These are phyloP conservation scores for Silurus meridionalis DNA, from an alignment of 2,113 vertebrate species.

Conservation along the genomic window DNA sequence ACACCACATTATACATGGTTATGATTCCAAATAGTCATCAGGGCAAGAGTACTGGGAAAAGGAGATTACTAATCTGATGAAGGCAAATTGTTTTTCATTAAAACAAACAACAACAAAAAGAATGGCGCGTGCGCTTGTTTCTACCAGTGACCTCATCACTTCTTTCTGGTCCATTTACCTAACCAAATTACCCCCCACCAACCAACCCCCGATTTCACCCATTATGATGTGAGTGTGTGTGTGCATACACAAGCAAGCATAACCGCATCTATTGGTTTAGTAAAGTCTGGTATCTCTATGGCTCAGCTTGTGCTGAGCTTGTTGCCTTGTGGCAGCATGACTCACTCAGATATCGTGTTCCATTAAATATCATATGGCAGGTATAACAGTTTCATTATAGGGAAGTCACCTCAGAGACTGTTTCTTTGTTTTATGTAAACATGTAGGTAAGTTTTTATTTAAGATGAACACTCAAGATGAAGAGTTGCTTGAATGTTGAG, in stretches of 20 bases:
- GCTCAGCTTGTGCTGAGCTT: conserved; percentile 16
- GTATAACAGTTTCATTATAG: conserved; percentile 33
- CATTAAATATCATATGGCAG: conserved; percentile 40
- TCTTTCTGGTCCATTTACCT: conserved; percentile 44
- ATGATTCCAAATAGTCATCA: conserved; percentile 9
- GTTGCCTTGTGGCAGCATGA: conserved; percentile 32
- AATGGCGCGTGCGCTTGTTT: not conserved
- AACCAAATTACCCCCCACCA: conserved; percentile 44
- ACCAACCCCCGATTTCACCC: conserved; percentile 33
- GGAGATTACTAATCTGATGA: conserved; percentile 14
- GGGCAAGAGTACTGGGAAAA: conserved; percentile 22
- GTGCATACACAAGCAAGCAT: not conserved
- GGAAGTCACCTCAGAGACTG: conserved; percentile 25
- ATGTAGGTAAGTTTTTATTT: conserved; percentile 10
- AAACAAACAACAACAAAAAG: not conserved
- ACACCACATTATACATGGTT: conserved; percentile 5
- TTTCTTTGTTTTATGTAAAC: conserved; percentile 22
- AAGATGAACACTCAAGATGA: not conserved
- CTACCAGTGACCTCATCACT: conserved; percentile 45
- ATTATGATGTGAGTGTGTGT: not conserved
- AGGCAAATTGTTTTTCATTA: conserved; percentile 44
- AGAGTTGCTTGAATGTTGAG: not conserved
- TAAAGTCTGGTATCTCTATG: conserved; percentile 1
- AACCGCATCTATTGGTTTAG: not conserved
- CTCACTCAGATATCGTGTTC: conserved; percentile 33